Percentiles rank a stretch among this genome's conserved stretches.
These are phyloP conservation scores for Heliothis subflexa DNA, from an alignment of 1,140 invertebrate genomes.

Conservation along the genomic window DNA sequence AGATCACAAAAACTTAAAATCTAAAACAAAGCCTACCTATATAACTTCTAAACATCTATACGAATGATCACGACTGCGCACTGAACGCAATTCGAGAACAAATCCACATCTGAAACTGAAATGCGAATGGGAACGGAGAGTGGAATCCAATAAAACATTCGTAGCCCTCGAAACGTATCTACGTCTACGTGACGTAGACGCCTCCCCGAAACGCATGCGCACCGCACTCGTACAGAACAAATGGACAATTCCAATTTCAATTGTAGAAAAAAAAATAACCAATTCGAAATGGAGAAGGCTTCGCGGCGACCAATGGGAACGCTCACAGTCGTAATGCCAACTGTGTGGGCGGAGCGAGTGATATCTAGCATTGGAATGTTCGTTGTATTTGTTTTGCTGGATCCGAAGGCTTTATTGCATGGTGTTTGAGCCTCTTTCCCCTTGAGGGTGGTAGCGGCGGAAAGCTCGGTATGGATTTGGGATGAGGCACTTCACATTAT, in stretches of 20 bases:
- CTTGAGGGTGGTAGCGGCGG: constrained; percentile 77
- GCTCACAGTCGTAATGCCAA: constrained; percentile 84
- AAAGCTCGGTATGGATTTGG: constrained; percentile 78
- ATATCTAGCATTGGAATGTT: constrained; percentile 86
- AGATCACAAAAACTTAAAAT: neutral
- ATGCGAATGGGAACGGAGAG: constrained; percentile 81
- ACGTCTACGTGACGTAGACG: constrained; percentile 83
- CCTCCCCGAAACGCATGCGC: constrained; percentile 79
- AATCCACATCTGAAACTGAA: constrained; percentile 77
- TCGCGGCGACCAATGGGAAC: constrained; percentile 82
- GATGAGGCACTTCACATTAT: constrained; percentile 79
- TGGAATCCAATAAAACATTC: constrained; percentile 84
- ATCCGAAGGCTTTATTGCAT: constrained; percentile 84
- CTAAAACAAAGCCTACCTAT: neutral
- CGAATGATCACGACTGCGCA: constrained; percentile 69
- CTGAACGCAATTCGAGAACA: constrained; percentile 61
- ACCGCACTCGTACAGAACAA: constrained; percentile 77
- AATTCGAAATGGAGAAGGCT: constrained; percentile 85
- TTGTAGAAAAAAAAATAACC: constrained; percentile 86
- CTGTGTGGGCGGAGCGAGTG: constrained; percentile 84
- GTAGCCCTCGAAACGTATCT: constrained; percentile 77
- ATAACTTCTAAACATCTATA: constrained; percentile 42
- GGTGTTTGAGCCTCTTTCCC: constrained; percentile 83
- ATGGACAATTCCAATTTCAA: constrained; percentile 85
- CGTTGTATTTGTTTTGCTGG: constrained; percentile 85